phyloP scores from a whole-genome alignment of 2,797 vertebrate species.

The Rhyacichthys aspro region DNA sequence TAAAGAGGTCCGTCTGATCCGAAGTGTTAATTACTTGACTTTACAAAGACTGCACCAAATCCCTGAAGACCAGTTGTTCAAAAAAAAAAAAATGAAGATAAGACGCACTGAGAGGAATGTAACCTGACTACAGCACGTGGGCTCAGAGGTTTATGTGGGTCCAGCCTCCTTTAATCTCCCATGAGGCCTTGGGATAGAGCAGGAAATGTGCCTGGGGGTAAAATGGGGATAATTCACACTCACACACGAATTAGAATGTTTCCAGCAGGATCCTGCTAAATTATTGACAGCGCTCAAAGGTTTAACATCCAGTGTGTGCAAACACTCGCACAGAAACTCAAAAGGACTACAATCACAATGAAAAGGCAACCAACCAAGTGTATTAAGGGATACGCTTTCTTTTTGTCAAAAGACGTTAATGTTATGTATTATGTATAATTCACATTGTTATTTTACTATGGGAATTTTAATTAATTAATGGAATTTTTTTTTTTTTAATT shows the following conservation, averaged over 20 bases:
- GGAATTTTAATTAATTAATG: too few species aligned
- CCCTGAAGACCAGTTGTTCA: too few species aligned
- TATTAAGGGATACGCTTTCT: too few species aligned
- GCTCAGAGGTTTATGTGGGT: constrained; percentile 41
- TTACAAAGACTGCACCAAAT: too few species aligned
- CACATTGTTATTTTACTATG: too few species aligned
- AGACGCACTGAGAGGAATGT: constrained; percentile 20
- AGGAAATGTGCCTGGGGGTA: constrained; percentile 63
- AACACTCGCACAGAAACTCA: constrained; percentile 1
- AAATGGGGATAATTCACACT: constrained; percentile 74
- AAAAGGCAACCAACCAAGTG: too few species aligned
- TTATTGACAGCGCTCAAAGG: constrained; percentile 73
- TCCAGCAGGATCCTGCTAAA: constrained; percentile 72
- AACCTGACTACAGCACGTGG: neutral
- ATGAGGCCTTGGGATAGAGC: constrained; percentile 61
- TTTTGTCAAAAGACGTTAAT: too few species aligned
- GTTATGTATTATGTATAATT: too few species aligned
- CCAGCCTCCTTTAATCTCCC: constrained; percentile 66
- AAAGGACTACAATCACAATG: constrained; percentile 8
- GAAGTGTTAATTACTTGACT: too few species aligned
- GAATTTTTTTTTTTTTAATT: too few species aligned
- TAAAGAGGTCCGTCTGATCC: too few species aligned
- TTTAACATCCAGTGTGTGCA: constrained; percentile 40
- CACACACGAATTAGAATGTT: constrained; percentile 74
- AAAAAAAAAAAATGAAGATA: too few species aligned